These are phyloP conservation scores for Boleophthalmus pectinirostris DNA, from an alignment of 2,113 vertebrate species.

Conservation along the genomic window DNA sequence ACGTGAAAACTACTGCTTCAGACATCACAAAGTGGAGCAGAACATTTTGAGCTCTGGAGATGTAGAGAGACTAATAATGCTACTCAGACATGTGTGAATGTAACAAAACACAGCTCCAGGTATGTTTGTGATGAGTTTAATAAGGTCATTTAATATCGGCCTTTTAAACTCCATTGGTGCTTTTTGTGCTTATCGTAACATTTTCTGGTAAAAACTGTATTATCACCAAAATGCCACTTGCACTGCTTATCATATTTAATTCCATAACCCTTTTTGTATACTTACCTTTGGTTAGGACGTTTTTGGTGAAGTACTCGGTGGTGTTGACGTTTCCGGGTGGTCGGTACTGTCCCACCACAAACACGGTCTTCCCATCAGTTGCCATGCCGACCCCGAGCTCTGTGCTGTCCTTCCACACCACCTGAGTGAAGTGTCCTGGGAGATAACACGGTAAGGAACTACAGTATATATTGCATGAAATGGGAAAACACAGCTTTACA, in stretches of 20 bases:
- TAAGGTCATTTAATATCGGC: too few species aligned
- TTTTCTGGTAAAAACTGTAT: not conserved
- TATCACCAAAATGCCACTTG: too few species aligned
- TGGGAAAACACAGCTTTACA: not conserved
- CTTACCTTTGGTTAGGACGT: constrained; percentile 59
- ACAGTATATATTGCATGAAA: not conserved
- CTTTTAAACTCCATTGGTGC: too few species aligned
- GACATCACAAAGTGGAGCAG: too few species aligned
- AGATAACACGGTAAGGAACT: not conserved
- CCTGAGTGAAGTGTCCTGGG: constrained; percentile 77
- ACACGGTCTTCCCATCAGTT: constrained; percentile 28
- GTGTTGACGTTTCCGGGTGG: constrained; percentile 63
- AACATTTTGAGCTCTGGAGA: too few species aligned
- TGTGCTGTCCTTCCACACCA: constrained; percentile 68
- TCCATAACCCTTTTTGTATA: not conserved
- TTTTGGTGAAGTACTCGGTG: constrained; percentile 38
- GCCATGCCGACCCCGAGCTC: constrained; percentile 67
- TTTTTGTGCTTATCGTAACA: not conserved
- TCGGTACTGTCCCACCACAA: constrained; percentile 72
- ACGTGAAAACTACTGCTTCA: too few species aligned
- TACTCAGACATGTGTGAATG: too few species aligned
- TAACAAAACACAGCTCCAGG: too few species aligned
- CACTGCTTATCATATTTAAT: not conserved
- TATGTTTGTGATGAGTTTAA: too few species aligned
- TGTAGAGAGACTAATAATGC: too few species aligned